These are phyloP conservation scores for Monopis laevigella DNA, from an alignment of 2,888 invertebrate genomes.

Conservation along the genomic window DNA sequence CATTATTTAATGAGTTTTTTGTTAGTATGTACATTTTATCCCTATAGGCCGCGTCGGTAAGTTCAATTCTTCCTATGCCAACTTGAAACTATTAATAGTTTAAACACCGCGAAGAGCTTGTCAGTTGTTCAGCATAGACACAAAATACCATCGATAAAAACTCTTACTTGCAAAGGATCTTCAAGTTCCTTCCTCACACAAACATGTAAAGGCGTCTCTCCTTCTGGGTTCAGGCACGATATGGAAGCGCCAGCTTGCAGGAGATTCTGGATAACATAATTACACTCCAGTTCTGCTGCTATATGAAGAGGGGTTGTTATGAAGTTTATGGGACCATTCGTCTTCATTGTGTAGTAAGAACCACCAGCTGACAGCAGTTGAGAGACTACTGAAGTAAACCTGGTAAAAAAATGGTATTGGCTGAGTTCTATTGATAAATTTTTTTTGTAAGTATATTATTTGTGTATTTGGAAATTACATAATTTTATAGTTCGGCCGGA, in stretches of 20 bases:
- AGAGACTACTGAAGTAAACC: constrained; percentile 36
- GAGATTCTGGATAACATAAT: constrained; percentile 47
- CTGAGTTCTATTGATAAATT: too few relatives aligned
- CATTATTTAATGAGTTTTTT: too few relatives aligned
- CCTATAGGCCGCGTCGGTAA: too few relatives aligned
- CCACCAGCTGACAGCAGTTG: constrained; percentile 37
- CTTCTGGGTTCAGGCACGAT: constrained; percentile 43
- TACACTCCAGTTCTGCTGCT: constrained; percentile 50
- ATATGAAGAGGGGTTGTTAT: constrained; percentile 59
- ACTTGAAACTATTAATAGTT: too few relatives aligned
- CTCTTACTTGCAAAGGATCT: constrained; percentile 44
- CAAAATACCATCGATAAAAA: too few relatives aligned
- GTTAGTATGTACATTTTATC: too few relatives aligned
- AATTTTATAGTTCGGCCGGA: too few relatives aligned
- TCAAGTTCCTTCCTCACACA: constrained; percentile 51
- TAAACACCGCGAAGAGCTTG: too few relatives aligned
- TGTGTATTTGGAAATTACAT: too few relatives aligned
- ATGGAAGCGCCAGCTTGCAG: constrained; percentile 47
- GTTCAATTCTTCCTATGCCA: too few relatives aligned
- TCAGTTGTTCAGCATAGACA: too few relatives aligned
- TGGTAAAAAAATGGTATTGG: constrained; percentile 18
- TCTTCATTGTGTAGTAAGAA: constrained; percentile 30
- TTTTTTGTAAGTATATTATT: too few relatives aligned
- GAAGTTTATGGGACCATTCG: constrained; percentile 26
- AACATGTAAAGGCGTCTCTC: constrained; percentile 59